These are phyloP conservation scores for Perithous albicinctus DNA, from an alignment of 2,888 invertebrate genomes.

Conservation along the genomic window DNA sequence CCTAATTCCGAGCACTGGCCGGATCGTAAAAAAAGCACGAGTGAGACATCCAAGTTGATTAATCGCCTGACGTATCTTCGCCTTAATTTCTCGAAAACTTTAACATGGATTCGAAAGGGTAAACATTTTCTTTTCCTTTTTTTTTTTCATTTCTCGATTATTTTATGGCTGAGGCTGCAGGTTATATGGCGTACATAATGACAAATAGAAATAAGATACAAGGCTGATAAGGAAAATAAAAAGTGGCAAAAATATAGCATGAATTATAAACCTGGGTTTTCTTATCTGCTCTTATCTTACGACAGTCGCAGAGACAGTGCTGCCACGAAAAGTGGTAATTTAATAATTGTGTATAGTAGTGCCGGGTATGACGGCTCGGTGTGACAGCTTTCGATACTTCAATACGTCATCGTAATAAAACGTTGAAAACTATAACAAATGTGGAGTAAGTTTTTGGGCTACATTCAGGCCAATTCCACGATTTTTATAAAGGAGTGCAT, in stretches of 20 bases:
- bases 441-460: too few relatives aligned
- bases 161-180: not conserved
- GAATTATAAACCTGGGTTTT: not conserved
- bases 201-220: not conserved
- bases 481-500: too few relatives aligned
- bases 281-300: constrained; percentile 17
- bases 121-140: too few relatives aligned
- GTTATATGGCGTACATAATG: not conserved
- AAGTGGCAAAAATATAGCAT: constrained; percentile 7
- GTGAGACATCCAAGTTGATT: not conserved
- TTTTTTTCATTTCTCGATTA: not conserved
- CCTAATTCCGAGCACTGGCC: not conserved
- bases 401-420: not conserved
- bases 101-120: not conserved
- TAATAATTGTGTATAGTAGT: not conserved
- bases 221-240: constrained; percentile 4
- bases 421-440: not conserved
- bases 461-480: too few relatives aligned
- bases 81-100: constrained; percentile 9
- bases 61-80: not conserved
- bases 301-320: not conserved
- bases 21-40: not conserved
- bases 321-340: not conserved
- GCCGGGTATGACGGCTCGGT: not conserved
- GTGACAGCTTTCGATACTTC: not conserved